phyloP scores from a whole-genome alignment of 2,113 vertebrate species.

The Oncorhynchus nerka region DNA sequence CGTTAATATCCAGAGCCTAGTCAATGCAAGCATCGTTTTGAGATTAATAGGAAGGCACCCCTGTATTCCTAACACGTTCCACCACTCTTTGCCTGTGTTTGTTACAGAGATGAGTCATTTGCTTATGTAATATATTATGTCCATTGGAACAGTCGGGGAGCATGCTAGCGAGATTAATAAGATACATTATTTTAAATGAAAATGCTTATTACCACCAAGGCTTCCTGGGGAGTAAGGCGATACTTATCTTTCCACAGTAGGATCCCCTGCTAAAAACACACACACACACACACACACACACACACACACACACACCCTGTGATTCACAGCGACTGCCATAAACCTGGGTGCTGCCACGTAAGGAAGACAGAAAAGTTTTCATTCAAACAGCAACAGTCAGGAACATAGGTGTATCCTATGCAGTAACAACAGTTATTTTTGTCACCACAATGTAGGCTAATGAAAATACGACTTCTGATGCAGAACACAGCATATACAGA shows the following conservation, averaged over 20 bases:
- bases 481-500: too few relatives aligned
- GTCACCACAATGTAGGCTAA: too few relatives aligned
- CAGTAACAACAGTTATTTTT: background rate
- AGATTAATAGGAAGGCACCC: background rate
- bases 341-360: background rate
- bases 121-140: slow-evolving; percentile 39
- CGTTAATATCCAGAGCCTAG: background rate
- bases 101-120: slow-evolving; percentile 28
- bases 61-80: background rate
- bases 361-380: background rate
- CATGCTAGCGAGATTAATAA: slow-evolving; percentile 59
- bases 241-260: slow-evolving; percentile 58
- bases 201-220: slow-evolving; percentile 61
- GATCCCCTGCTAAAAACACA: slow-evolving; percentile 41
- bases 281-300: background rate
- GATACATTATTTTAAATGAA: slow-evolving; percentile 67
- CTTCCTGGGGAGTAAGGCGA: slow-evolving; percentile 42
- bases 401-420: background rate
- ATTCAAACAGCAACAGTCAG: background rate
- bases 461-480: too few relatives aligned
- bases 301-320: background rate
- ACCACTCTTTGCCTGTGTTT: background rate
- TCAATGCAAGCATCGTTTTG: background rate
- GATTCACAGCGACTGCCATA: background rate
- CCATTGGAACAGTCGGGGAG: slow-evolving; percentile 35